These are phyloP conservation scores for Pollenia labialis DNA, from an alignment of 2,888 invertebrate species.

Conservation along the genomic window DNA sequence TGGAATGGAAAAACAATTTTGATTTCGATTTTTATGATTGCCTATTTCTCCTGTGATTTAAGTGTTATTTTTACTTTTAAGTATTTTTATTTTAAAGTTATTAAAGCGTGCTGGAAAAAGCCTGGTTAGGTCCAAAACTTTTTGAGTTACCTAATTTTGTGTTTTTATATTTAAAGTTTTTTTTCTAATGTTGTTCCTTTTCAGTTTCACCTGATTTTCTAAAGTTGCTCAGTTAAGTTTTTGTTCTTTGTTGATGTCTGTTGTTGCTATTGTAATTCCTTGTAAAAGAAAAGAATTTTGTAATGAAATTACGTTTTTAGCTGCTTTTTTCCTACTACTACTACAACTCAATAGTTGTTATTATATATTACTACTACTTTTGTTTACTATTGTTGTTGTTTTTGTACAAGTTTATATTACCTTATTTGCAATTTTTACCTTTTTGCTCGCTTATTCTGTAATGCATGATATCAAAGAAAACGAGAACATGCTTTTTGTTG, in stretches of 20 bases:
- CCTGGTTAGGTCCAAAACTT: background rate
- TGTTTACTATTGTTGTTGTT: background rate
- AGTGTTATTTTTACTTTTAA: too few species aligned
- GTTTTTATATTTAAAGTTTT: background rate
- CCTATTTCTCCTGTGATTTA: too few species aligned
- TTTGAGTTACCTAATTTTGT: constrained; percentile 7
- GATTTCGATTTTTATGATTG: too few species aligned
- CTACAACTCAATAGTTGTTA: background rate
- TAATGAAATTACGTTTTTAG: constrained; percentile 35
- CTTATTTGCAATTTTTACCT: background rate
- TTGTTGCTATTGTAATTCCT: background rate
- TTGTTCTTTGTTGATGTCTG: background rate
- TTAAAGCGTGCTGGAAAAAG: background rate
- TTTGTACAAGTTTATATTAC: background rate
- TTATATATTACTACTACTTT: background rate
- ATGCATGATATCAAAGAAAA: background rate
- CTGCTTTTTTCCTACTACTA: background rate
- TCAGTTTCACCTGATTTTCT: background rate
- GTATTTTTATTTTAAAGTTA: too few species aligned
- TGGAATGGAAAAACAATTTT: too few species aligned
- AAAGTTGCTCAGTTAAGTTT: constrained; percentile 21
- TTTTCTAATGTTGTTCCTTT: background rate
- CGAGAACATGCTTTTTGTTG: background rate
- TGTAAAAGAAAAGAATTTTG: constrained; percentile 20
- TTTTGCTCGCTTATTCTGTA: background rate